A percentile compares a stretch with the other conserved stretches of the same genome.
Conservation (phyloP, 2,888 invertebrate species). For the Steinernema carpocapsae region DNA sequence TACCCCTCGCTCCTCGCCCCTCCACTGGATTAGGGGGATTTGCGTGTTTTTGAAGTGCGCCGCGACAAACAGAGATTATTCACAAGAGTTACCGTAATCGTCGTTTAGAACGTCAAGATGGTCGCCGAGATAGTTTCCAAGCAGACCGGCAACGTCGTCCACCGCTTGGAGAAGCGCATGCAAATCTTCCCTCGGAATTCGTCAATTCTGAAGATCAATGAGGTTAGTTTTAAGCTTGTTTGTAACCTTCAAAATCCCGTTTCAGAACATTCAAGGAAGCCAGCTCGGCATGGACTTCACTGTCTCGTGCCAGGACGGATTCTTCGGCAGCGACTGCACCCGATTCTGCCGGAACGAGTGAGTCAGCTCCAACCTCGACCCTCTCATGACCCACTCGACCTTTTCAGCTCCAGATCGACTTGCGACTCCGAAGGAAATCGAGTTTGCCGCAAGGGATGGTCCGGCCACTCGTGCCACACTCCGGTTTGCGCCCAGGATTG, state of each 20-base stretch:
- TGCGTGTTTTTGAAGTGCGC: slow-evolving; percentile 32
- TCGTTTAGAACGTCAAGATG: slow-evolving; percentile 2
- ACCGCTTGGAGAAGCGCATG: background rate
- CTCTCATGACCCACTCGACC: background rate
- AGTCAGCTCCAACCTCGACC: background rate
- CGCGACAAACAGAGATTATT: slow-evolving; percentile 18
- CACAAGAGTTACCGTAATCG: slow-evolving; percentile 23
- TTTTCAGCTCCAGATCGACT: slow-evolving; percentile 1
- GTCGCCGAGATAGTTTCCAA: slow-evolving; percentile 1
- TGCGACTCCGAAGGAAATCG: slow-evolving; percentile 18
- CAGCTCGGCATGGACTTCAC: background rate
- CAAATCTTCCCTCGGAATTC: background rate
- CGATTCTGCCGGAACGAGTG: background rate
- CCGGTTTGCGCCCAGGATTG: slow-evolving; percentile 12
- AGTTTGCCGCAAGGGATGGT: slow-evolving; percentile 16
- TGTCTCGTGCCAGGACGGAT: background rate
- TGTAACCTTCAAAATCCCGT: background rate
- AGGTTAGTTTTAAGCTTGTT: background rate
- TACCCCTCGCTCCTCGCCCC: too few species aligned
- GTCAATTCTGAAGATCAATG: background rate
- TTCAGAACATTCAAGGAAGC: background rate
- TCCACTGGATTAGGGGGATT: background rate
- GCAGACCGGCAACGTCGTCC: background rate
- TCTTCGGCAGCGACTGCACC: slow-evolving; percentile 8
- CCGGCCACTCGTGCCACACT: background rate